Evolutionary conservation across 1,140 invertebrate species (phyloP), one percentile per base, ranked within the genome.

Genomic region (Mactra quadrangularis): DNA sequence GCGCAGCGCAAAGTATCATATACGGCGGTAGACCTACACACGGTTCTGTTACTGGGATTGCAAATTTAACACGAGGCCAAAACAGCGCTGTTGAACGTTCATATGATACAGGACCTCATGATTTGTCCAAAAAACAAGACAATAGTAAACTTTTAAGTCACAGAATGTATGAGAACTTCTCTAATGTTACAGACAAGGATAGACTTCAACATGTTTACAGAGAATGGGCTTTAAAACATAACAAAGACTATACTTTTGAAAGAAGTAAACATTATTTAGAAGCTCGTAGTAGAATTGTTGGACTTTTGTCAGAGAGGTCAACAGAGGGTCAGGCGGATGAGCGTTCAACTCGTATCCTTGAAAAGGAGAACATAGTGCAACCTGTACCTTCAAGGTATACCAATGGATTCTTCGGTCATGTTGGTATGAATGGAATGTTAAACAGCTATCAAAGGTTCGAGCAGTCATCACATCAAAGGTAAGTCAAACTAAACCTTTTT

Each of bases 321-420:
- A 47, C n/a, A 6, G 79, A 74, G 3, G 22, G n/a, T 17, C 53
- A 33, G 17, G 29, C 59, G 3, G 45, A 55, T 11, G 50, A 71
- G n/a, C 27, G 53, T 17, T 35, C 47, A 25, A 4, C 41, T 41
- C 75, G 66, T 25, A 38, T 45, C 52, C 11, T 72, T 11, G 79
- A 82, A 41, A 82, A 82, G 59, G 79, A 82, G 41, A 82, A 82
- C 66, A 53, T 82, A 19, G 45, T 82, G 6, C 68, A 72, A 9
- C 33, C 79, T 47, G 77, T 81, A 0, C 71, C 79, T 27, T 45
- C 68, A 17, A 38, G 79, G 25, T 81, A 71, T 35, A 64, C 50
- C 7, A 81, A 57, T 25, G 66, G 64, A 0, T 38, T 71, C n/a
- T 71, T 68, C 38, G 22, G 27, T 35, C 41, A 47, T 25, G 38